phyloP scores from a whole-genome alignment of 2,888 invertebrate genomes.

The Boloria euphrosyne region DNA sequence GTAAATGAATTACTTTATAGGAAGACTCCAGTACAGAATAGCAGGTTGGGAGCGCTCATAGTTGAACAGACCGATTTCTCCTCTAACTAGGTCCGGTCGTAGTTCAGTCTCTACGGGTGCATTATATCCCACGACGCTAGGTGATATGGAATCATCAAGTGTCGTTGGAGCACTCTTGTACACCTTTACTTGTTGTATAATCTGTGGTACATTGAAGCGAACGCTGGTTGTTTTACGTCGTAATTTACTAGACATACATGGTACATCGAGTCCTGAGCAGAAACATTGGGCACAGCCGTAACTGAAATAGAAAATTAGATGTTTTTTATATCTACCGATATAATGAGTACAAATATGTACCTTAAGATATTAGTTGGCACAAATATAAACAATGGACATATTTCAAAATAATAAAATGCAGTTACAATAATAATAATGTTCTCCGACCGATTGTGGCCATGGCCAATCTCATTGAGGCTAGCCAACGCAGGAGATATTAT shows the following conservation, averaged over 20 bases:
- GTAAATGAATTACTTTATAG: slow-evolving; percentile 71
- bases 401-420: too few species aligned
- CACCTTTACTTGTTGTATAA: slow-evolving; percentile 62
- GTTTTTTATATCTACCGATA: too few species aligned
- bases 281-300: slow-evolving; percentile 97
- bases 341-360: too few species aligned
- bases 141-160: slow-evolving; percentile 25
- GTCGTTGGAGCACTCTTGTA: slow-evolving; percentile 60
- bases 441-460: too few species aligned
- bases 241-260: slow-evolving; percentile 91
- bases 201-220: slow-evolving; percentile 65
- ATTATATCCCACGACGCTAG: slow-evolving; percentile 57
- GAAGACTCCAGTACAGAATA: slow-evolving; percentile 94
- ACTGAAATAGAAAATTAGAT: slow-evolving; percentile 48
- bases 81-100: slow-evolving; percentile 73
- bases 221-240: slow-evolving; percentile 82
- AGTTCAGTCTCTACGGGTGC: slow-evolving; percentile 58
- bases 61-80: slow-evolving; percentile 85
- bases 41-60: slow-evolving; percentile 82
- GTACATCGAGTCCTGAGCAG: slow-evolving; percentile 94
- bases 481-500: too few species aligned
- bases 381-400: too few species aligned
- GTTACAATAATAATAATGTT: too few species aligned
- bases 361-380: too few species aligned
- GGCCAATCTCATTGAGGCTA: too few species aligned